Evolutionary conservation across 2,888 invertebrate species (phyloP).

Genomic region (Magallana nippona): DNA sequence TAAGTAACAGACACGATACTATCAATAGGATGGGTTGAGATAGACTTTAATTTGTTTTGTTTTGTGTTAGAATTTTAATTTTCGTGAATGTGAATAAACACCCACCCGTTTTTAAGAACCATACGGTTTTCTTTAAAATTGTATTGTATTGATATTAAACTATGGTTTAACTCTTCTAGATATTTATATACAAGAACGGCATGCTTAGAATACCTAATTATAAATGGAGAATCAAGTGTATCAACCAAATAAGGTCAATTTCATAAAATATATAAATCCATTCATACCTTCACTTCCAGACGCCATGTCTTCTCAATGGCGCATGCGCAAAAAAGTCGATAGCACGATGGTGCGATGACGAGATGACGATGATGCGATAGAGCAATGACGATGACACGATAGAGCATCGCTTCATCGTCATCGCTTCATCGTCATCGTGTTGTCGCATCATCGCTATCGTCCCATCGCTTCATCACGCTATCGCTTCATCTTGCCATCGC

Average conservation of each 20-base stretch:
- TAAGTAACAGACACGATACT: too few species aligned
- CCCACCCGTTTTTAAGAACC: background rate
- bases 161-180: background rate
- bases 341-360: background rate
- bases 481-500: conserved; percentile 5
- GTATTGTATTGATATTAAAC: background rate
- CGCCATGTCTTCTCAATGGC: conserved; percentile 19
- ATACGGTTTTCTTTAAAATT: background rate
- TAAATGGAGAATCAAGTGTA: background rate
- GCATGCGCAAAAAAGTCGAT: conserved; percentile 10
- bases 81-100: background rate
- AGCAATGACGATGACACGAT: background rate
- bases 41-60: too few species aligned
- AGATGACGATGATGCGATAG: conserved; percentile 5
- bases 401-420: background rate
- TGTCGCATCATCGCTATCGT: conserved; percentile 9
- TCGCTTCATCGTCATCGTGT: background rate
- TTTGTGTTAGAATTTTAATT: conserved; percentile 1
- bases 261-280: background rate
- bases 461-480: background rate
- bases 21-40: too few species aligned
- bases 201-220: background rate
- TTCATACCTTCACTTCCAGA: conserved; percentile 4
- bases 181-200: conserved; percentile 9
- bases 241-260: background rate